Evolutionary conservation across 2,888 invertebrate genomes (phyloP), one percentile per base, ranked within the genome.

Genomic region (Steinernema scapterisci): DNA sequence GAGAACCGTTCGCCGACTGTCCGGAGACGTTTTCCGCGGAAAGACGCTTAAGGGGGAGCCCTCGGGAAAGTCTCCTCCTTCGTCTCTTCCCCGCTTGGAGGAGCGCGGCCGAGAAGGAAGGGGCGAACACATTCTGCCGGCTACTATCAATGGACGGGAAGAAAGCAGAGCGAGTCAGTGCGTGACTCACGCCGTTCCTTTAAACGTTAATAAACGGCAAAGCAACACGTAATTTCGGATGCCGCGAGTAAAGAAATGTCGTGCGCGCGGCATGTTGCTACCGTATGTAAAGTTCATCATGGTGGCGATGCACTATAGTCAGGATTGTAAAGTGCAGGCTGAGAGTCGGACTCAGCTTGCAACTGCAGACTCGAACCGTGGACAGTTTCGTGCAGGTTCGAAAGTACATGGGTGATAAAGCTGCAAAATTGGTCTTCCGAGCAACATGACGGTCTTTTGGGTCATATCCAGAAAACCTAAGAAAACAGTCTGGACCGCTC

Each of bases 121-220:
- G 48, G 13, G 48, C 48, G 48, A 16, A 19, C 16, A 16, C 31
- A 63, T 63, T 63, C 63, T 13, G 31, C 31, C 5, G 21, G 23
- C 19, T 52, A 52, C 63, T 63, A 63, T 63, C 63, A 63, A 63
- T 63, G 63, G 63, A 48, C 48, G 13, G 48, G 25, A 54, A 54
- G 48, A 25, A 54, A 23, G 5, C 3, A 11, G 54, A 54, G 25
- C 54, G 21, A 48, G 54, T 19, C 13, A 23, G 63, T 63, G 63
- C 23, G 27, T 63, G 27, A 63, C 19, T 23, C 19, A 23, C 38
- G 38, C 38, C 38, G 38, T 48, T 48, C 31, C 2, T 11, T 63
- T 38, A 27, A 27, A 63, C 63, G 27, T 63, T 63, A 27, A 63
- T 63, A 63, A 63, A 16, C 63, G 19, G 48, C 5, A 48, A 48